Conservation (phyloP, 2,113 vertebrate genomes). For the Eurystomus gularis region DNA sequence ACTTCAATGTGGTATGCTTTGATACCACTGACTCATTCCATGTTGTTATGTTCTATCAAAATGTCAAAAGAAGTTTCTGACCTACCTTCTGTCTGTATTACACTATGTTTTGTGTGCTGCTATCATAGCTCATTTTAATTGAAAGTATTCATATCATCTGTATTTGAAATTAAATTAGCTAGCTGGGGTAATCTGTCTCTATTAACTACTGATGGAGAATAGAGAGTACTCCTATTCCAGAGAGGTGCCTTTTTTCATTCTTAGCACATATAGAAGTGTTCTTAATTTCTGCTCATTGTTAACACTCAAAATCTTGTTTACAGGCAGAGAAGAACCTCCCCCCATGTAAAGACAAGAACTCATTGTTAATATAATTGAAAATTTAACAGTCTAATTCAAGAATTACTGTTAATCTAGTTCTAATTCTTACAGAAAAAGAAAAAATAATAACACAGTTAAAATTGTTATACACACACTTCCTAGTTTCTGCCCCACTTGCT, state of each 20-base stretch:
- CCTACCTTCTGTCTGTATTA: not conserved
- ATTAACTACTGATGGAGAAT: not conserved
- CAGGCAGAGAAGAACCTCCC: not conserved
- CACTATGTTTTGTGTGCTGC: not conserved
- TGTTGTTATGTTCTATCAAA: not conserved
- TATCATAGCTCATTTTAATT: not conserved
- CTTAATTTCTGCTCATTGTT: not conserved
- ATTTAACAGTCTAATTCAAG: not conserved
- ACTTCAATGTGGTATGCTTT: not conserved
- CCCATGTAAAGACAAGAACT: not conserved
- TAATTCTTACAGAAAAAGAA: not conserved
- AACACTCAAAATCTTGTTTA: not conserved
- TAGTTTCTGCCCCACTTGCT: not conserved
- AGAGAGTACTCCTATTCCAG: not conserved
- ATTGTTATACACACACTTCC: not conserved
- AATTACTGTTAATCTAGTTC: not conserved
- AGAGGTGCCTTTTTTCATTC: not conserved
- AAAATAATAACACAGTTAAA: not conserved
- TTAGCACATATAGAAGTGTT: not conserved
- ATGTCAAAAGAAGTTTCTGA: not conserved
- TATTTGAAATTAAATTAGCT: not conserved
- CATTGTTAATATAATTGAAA: not conserved
- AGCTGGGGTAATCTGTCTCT: not conserved
- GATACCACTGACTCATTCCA: not conserved
- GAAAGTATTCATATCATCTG: not conserved